Evolutionary conservation across 1,140 invertebrate species (phyloP).

Genomic region (Schlechtendalia chinensis): DNA sequence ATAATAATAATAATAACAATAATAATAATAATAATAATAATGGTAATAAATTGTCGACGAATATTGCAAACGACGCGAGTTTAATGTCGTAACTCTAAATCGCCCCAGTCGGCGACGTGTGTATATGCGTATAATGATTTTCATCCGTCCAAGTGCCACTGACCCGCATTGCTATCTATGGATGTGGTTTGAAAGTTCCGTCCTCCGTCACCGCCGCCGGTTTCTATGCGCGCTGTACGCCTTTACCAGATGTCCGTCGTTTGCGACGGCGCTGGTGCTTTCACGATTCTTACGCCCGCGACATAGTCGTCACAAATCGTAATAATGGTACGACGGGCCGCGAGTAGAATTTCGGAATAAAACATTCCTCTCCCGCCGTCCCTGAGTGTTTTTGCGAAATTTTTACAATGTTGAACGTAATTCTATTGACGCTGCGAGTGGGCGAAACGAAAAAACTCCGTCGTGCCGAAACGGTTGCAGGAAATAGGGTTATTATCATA

Average conservation of each 20-base stretch:
- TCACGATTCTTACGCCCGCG: background rate
- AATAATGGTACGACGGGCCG: too few species aligned
- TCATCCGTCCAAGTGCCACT: slow-evolving; percentile 42
- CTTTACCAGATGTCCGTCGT: slow-evolving; percentile 4
- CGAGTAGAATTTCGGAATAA: background rate
- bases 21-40: background rate
- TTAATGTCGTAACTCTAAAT: slow-evolving; percentile 20
- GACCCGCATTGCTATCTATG: slow-evolving; percentile 49
- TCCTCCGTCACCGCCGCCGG: background rate
- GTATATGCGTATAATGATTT: slow-evolving; percentile 12
- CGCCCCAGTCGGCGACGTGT: background rate
- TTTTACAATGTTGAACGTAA: too few species aligned
- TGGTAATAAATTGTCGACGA: background rate
- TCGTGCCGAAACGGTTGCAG: too few species aligned
- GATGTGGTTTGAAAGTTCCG: slow-evolving; percentile 48
- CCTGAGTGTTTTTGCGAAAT: too few species aligned
- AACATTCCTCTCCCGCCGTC: background rate
- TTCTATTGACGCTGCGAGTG: too few species aligned
- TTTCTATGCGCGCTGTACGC: background rate
- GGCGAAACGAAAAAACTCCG: too few species aligned
- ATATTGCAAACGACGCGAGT: background rate
- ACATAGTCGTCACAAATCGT: background rate
- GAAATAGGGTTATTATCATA: too few species aligned
- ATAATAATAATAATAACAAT: background rate
- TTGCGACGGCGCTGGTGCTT: slow-evolving; percentile 3